A percentile compares a stretch with the other conserved stretches of the same genome.
Conservation (phyloP, 2,797 vertebrate species). For the Propithecus deckenii region DNA sequence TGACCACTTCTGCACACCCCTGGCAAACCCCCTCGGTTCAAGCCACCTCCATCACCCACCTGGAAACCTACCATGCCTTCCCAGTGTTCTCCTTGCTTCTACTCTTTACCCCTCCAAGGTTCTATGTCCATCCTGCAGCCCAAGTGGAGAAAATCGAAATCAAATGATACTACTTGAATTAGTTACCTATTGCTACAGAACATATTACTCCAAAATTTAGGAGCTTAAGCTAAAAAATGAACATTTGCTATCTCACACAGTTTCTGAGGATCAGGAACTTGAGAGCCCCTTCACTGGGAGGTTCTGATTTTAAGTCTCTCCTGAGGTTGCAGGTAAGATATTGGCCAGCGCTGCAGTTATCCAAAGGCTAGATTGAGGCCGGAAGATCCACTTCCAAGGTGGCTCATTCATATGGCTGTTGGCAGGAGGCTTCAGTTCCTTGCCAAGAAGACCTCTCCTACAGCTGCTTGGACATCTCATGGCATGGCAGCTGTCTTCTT, state of each 20-base stretch:
- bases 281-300: not conserved
- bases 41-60: not conserved
- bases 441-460: not conserved
- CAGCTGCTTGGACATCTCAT: not conserved
- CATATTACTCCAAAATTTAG: not conserved
- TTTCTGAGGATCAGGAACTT: conserved; percentile 1
- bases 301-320: not conserved
- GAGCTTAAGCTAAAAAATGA: not conserved
- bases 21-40: not conserved
- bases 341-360: not conserved
- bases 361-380: not conserved
- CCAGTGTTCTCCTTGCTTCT: not conserved
- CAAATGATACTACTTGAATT: not conserved
- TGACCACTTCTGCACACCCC: not conserved
- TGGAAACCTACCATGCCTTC: not conserved
- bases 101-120: not conserved
- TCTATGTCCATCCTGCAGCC: not conserved
- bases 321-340: no score
- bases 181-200: not conserved
- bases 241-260: not conserved
- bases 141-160: not conserved
- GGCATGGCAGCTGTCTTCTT: not conserved
- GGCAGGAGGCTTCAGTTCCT: not conserved
- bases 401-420: not conserved
- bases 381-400: not conserved